These are phyloP conservation scores for Formica aserva DNA, from an alignment of 2,888 invertebrate species.

Conservation along the genomic window DNA sequence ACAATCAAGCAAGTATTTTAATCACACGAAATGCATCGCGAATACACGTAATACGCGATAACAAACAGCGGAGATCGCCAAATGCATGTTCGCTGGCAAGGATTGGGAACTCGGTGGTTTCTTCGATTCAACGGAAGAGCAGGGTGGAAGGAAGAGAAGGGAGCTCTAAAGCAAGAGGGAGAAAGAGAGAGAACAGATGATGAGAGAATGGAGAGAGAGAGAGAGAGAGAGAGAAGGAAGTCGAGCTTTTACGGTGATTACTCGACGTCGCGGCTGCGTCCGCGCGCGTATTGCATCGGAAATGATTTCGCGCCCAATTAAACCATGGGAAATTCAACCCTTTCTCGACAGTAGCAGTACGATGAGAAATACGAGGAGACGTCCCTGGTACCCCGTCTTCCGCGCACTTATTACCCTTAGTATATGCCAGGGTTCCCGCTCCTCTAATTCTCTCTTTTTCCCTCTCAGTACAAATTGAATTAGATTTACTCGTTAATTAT, in stretches of 20 bases:
- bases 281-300: slow-evolving; percentile 84
- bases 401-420: slow-evolving; percentile 79
- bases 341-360: slow-evolving; percentile 69
- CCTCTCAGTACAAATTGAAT: slow-evolving; percentile 63
- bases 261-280: slow-evolving; percentile 81
- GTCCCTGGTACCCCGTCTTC: not conserved
- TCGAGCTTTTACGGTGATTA: slow-evolving; percentile 84
- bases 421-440: slow-evolving; percentile 74
- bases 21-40: slow-evolving; percentile 37
- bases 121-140: slow-evolving; percentile 56
- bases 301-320: slow-evolving; percentile 86
- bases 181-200: slow-evolving; percentile 21
- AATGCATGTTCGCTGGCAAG: slow-evolving; percentile 51
- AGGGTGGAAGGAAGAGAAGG: slow-evolving; percentile 5
- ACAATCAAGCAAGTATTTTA: slow-evolving; percentile 33
- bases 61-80: slow-evolving; percentile 48
- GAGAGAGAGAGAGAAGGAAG: slow-evolving; percentile 67
- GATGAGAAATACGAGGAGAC: slow-evolving; percentile 54
- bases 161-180: slow-evolving; percentile 30
- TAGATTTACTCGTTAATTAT: slow-evolving; percentile 73
- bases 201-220: not conserved
- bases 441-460: slow-evolving; percentile 40
- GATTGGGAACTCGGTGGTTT: slow-evolving; percentile 64
- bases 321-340: slow-evolving; percentile 83
- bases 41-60: slow-evolving; percentile 28